Percentiles rank a stretch among this genome's conserved stretches.
These are phyloP conservation scores for Hylaea fasciaria DNA, from an alignment of 2,888 invertebrate genomes.

Conservation along the genomic window DNA sequence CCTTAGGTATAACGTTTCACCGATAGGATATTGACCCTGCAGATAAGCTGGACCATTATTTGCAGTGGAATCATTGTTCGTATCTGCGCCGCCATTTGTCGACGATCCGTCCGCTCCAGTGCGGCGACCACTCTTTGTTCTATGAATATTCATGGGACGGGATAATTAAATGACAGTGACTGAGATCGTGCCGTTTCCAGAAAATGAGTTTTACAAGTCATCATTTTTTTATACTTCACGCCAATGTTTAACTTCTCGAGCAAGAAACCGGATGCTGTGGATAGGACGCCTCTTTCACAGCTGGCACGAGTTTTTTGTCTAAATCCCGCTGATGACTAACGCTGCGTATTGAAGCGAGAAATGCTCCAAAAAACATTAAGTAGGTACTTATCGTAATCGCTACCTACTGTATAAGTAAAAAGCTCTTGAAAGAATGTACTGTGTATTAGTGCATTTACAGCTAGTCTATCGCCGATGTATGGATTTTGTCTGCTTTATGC, in stretches of 20 bases:
- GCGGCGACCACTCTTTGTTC: slow-evolving; percentile 51
- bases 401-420: no score
- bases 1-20: slow-evolving; percentile 30
- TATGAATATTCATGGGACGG: slow-evolving; percentile 64
- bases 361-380: no score
- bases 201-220: neutral
- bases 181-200: slow-evolving; percentile 10
- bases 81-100: slow-evolving; percentile 63
- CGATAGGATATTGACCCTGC: slow-evolving; percentile 25
- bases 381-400: no score
- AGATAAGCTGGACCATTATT: slow-evolving; percentile 66
- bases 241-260: neutral
- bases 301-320: no score
- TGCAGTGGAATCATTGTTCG: slow-evolving; percentile 64
- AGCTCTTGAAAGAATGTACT: neutral
- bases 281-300: no score
- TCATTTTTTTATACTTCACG: neutral
- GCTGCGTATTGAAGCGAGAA: no score
- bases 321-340: no score
- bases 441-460: neutral
- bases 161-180: slow-evolving; percentile 15
- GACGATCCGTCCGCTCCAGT: slow-evolving; percentile 40
- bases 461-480: slow-evolving; percentile 27
- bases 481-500: slow-evolving; percentile 36
- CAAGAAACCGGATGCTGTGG: no score